Evolutionary conservation across 2,888 invertebrate species (phyloP).

Genomic region (Nemurella pictetii): DNA sequence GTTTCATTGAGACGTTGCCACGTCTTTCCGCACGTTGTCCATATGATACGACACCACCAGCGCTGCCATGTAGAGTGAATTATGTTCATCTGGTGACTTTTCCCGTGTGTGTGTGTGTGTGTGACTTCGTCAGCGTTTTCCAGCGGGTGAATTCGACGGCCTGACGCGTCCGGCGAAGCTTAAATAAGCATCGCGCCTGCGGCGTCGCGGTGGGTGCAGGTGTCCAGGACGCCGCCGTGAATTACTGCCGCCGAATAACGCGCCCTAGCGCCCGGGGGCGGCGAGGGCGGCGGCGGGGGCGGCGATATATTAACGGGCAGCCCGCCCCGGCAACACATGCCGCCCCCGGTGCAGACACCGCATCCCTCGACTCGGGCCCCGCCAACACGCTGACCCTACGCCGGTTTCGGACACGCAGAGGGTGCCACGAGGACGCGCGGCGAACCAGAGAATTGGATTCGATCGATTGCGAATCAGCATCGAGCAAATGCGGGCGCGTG

Average conservation of each 20-base stretch:
- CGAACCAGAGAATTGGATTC: not conserved
- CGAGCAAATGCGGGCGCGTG: not conserved
- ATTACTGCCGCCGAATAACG: conserved; percentile 22
- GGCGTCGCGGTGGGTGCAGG: no score
- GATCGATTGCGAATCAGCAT: not conserved
- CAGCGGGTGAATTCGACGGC: no score
- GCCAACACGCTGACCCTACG: no score
- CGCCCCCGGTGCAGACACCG: not conserved
- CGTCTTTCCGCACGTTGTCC: no score
- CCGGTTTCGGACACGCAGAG: not conserved
- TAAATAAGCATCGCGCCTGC: no score
- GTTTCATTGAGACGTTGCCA: no score
- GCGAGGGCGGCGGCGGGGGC: not conserved
- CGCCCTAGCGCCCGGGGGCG: conserved; percentile 2
- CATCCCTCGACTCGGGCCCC: no score
- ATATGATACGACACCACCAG: no score
- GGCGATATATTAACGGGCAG: not conserved
- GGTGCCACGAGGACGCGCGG: not conserved
- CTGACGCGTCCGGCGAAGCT: not conserved
- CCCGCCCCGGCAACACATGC: not conserved
- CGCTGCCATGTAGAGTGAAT: no score
- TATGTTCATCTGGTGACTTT: no score
- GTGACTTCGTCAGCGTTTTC: no score
- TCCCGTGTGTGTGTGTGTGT: no score
- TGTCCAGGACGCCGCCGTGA: not conserved